Evolutionary conservation across 2,113 vertebrate genomes (phyloP).

Genomic region (Marcusenius ussheri): DNA sequence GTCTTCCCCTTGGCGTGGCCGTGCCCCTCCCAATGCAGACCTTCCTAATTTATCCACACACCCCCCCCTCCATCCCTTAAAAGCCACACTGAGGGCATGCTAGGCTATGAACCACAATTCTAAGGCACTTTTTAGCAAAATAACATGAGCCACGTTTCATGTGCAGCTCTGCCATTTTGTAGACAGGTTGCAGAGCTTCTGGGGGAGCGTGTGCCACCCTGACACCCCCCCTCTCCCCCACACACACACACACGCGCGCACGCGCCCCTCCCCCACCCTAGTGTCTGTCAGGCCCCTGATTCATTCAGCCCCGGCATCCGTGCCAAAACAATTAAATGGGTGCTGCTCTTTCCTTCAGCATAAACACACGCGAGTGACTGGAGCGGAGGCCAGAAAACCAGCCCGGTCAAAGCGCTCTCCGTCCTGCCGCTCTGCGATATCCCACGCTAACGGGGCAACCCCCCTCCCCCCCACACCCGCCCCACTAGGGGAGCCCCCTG

Average conservation of each 20-base stretch:
- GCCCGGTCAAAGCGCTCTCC: neutral
- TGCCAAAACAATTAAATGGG: neutral
- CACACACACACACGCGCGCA: neutral
- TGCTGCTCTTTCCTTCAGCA: neutral
- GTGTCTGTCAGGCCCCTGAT: neutral
- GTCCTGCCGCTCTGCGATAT: neutral
- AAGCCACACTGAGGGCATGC: neutral
- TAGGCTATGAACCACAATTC: neutral
- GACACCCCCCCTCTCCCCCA: neutral
- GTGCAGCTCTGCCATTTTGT: conserved; percentile 3
- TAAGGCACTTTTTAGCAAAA: neutral
- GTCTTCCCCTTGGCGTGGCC: neutral
- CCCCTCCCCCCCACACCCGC: neutral
- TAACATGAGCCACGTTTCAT: conserved; percentile 33
- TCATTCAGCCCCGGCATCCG: neutral
- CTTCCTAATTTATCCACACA: neutral
- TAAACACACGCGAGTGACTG: neutral
- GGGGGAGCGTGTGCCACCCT: neutral
- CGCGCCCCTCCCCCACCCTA: neutral
- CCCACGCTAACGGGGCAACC: neutral
- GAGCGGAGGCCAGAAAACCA: neutral
- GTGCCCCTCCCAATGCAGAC: neutral
- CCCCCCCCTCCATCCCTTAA: neutral
- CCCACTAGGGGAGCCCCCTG: neutral
- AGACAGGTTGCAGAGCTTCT: conserved; percentile 9